phyloP scores from a whole-genome alignment of 1,140 invertebrate species.

The Drosophila teissieri region DNA sequence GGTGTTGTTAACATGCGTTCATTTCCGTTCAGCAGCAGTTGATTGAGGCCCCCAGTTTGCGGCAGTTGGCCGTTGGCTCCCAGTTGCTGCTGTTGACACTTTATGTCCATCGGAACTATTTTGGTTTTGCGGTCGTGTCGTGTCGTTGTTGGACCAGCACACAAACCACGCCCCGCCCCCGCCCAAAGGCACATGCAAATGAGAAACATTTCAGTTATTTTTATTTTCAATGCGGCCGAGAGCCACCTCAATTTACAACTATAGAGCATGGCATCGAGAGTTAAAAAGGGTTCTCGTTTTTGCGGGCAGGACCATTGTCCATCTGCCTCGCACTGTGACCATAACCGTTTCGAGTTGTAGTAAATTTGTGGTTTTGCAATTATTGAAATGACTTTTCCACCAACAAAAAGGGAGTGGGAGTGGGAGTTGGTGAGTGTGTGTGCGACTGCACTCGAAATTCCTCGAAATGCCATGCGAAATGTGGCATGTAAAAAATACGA shows the following conservation, averaged over 20 bases:
- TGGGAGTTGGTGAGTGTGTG: slow-evolving; percentile 2
- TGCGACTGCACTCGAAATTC: slow-evolving; percentile 64
- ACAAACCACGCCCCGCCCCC: not conserved
- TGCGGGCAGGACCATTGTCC: slow-evolving; percentile 51
- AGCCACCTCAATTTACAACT: slow-evolving; percentile 69
- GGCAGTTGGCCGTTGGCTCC: slow-evolving; percentile 43
- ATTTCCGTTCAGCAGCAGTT: slow-evolving; percentile 83
- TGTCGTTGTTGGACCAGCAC: slow-evolving; percentile 19
- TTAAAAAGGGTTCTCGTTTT: slow-evolving; percentile 69
- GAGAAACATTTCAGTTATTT: slow-evolving; percentile 83
- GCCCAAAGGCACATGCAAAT: slow-evolving; percentile 52
- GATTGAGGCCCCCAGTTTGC: slow-evolving; percentile 68
- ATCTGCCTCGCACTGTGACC: slow-evolving; percentile 58
- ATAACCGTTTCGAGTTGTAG: slow-evolving; percentile 78
- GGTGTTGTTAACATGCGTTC: slow-evolving; percentile 84
- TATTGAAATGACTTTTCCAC: slow-evolving; percentile 83
- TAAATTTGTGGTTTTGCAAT: slow-evolving; percentile 85
- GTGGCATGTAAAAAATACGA: slow-evolving; percentile 17
- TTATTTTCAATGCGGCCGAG: slow-evolving; percentile 68
- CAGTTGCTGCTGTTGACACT: slow-evolving; percentile 76
- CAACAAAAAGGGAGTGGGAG: slow-evolving; percentile 15
- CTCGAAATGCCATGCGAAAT: slow-evolving; percentile 34
- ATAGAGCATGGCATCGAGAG: slow-evolving; percentile 1
- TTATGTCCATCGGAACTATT: slow-evolving; percentile 84
- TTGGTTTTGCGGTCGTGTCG: slow-evolving; percentile 77